phyloP scores from a whole-genome alignment of 2,888 invertebrate species.

The Pollenia labialis region DNA sequence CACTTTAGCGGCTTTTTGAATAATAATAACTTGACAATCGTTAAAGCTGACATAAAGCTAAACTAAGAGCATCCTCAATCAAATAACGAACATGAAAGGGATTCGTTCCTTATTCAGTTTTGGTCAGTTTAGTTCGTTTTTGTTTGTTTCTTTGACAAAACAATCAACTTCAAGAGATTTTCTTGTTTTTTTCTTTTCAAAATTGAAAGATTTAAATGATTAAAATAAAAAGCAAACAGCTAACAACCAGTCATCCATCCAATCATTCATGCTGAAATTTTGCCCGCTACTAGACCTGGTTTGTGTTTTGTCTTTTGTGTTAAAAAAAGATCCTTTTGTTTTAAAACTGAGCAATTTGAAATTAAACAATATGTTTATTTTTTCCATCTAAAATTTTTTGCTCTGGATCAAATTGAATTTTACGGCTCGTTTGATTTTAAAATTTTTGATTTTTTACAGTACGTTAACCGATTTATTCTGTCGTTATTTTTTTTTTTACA shows the following conservation, averaged over 20 bases:
- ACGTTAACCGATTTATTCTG: slow-evolving; percentile 65
- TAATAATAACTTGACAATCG: slow-evolving; percentile 64
- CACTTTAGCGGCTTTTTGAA: slow-evolving; percentile 54
- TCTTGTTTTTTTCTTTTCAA: slow-evolving; percentile 7
- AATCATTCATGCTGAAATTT: slow-evolving; percentile 20
- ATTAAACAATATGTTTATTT: slow-evolving; percentile 45
- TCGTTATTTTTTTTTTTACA: slow-evolving; percentile 44
- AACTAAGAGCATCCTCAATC: slow-evolving; percentile 71
- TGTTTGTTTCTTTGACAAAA: slow-evolving; percentile 20
- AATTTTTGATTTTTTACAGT: slow-evolving; percentile 73
- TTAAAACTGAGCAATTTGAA: slow-evolving; percentile 51
- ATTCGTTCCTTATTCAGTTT: slow-evolving; percentile 15
- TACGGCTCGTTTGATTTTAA: slow-evolving; percentile 75
- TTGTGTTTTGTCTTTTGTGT: slow-evolving; percentile 61
- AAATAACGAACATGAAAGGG: slow-evolving; percentile 58
- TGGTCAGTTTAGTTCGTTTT: not conserved
- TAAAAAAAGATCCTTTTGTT: slow-evolving; percentile 68
- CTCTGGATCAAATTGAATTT: slow-evolving; percentile 70
- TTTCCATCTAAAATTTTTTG: not conserved
- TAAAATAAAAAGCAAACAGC: slow-evolving; percentile 35
- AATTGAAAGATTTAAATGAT: slow-evolving; percentile 65
- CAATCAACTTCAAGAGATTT: slow-evolving; percentile 54
- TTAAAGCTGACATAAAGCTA: slow-evolving; percentile 72
- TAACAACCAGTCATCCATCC: slow-evolving; percentile 22
- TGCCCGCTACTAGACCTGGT: slow-evolving; percentile 40